Base-by-base conservation (phyloP, 2,113 vertebrate species). In the Hippopotamus amphibius region DNA sequence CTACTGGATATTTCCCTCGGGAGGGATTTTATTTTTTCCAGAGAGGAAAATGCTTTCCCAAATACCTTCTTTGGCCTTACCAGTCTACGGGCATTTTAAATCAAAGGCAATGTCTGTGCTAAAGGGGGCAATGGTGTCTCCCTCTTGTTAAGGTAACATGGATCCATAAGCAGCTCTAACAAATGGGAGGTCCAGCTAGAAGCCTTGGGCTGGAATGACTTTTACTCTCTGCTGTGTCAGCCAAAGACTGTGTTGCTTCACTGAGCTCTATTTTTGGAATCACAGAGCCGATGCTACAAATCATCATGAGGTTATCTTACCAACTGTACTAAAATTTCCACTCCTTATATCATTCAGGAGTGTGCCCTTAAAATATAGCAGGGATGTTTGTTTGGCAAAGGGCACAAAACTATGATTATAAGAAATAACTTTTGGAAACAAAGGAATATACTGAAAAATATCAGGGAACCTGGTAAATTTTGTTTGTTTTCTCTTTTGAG, bases 191-290 rank as follows among this genome's bases (percentile, higher is more conserved):
- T 95, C 95, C 82, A 96, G 77, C 93, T 80, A 77, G 9, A 53
- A 79, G 28, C 79, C 86, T 74, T 79, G 28, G 50, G 43, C 71
- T 85, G 19, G n/a, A 91, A 57, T 96, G 91, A 90, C 74, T 95
- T 72, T 46, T 2, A 1, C 17, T 96, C 61, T 94, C 48, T 98
- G 87, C 88, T 95, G 50, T 95, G 48, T 93, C 93, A 97, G 91
- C 77, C 76, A 92, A 91, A 87, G 65, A 46, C 93, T 50, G 19
- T 71, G 26, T 96, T 96, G 71, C 48, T 87, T 93, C 88, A 94
- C 28, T 92, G 90, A 97, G 22, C 43, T 37, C 61, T 98, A 81
- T 96, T 95, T 98, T 98, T 97, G 94, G 86, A 96, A 81, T 94
- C 41, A 15, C 48, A 81, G 28, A 55, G 28, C 22, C 19, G 11